phyloP scores from a whole-genome alignment of 2,797 vertebrate species.

The Tolypeutes matacus region DNA sequence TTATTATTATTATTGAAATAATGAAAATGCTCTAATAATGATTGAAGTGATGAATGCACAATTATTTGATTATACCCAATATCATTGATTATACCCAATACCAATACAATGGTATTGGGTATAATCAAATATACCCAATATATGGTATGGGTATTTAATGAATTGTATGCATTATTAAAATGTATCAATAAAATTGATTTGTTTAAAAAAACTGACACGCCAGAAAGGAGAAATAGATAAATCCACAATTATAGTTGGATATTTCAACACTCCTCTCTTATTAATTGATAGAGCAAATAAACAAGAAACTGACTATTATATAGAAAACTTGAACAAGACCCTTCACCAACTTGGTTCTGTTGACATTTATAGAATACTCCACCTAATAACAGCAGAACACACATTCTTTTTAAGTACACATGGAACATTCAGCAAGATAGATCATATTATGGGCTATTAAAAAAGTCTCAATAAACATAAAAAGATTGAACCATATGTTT shows the following conservation, averaged over 20 bases:
- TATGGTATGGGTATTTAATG: too few relatives aligned
- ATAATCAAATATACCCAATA: too few relatives aligned
- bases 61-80: too few relatives aligned
- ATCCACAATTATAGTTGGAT: not conserved
- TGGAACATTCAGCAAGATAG: not conserved
- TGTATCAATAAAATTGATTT: too few relatives aligned
- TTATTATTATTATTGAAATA: too few relatives aligned
- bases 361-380: not conserved
- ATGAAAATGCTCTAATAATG: too few relatives aligned
- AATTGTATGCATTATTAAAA: too few relatives aligned
- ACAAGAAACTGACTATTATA: not conserved
- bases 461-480: not conserved
- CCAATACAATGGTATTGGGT: too few relatives aligned
- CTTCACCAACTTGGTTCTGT: not conserved
- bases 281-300: not conserved
- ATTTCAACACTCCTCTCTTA: not conserved
- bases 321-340: not conserved
- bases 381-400: not conserved
- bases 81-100: too few relatives aligned
- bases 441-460: not conserved
- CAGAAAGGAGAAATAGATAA: constrained; percentile 41
- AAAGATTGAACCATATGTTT: not conserved
- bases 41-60: too few relatives aligned
- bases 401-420: not conserved
- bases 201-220: not conserved